Percentiles rank a stretch among this genome's conserved stretches.
Conservation (phyloP, 1,140 invertebrate species). For the Marisa cornuarietis region DNA sequence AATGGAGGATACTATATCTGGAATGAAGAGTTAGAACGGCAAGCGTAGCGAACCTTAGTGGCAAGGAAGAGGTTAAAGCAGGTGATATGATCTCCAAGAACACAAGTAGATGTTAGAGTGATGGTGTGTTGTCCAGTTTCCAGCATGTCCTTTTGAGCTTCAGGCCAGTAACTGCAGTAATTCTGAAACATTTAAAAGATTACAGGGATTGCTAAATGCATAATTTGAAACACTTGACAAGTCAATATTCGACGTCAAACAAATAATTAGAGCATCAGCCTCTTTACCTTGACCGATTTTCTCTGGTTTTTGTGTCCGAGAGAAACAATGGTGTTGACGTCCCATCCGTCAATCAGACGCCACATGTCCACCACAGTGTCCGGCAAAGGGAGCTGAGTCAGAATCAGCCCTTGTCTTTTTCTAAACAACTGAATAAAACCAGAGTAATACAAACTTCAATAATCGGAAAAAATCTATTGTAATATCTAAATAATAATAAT, state of each 20-base stretch:
- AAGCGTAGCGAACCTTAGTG: not conserved
- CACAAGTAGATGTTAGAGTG: not conserved
- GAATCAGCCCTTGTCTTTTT: slow-evolving; percentile 37
- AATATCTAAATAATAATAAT: too few species aligned
- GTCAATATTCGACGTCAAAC: too few species aligned
- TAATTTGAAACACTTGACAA: too few species aligned
- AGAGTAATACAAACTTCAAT: too few species aligned
- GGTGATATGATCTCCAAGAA: not conserved
- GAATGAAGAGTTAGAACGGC: not conserved
- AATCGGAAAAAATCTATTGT: too few species aligned
- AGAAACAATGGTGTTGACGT: slow-evolving; percentile 41
- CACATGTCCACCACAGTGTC: slow-evolving; percentile 58
- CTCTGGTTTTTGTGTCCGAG: slow-evolving; percentile 2
- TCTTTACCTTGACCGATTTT: not conserved
- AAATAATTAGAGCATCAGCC: too few species aligned
- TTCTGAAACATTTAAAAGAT: not conserved
- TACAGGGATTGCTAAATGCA: too few species aligned
- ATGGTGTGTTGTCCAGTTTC: not conserved
- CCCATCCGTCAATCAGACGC: slow-evolving; percentile 50
- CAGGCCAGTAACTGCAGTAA: slow-evolving; percentile 2
- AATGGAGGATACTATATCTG: not conserved
- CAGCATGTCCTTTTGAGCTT: not conserved
- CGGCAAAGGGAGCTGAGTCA: slow-evolving; percentile 54
- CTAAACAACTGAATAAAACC: slow-evolving; percentile 28
- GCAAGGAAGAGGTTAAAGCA: not conserved